Percentiles rank a stretch among this genome's conserved stretches.
Evolutionary conservation across 2,797 vertebrate species (phyloP).

Genomic region (Poeciliopsis gracilis): DNA sequence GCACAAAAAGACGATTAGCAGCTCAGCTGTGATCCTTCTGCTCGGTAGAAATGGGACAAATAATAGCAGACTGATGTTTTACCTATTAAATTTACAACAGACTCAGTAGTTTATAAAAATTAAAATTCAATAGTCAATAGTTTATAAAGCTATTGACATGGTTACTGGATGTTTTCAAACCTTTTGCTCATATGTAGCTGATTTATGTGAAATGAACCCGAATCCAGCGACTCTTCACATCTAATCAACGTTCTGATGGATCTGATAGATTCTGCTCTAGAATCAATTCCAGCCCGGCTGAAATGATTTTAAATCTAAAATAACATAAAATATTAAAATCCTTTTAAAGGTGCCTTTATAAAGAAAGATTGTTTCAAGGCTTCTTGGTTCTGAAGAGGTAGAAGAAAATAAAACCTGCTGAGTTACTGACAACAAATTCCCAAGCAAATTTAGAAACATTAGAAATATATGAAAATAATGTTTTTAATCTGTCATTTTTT

Average conservation of each 20-base stretch:
- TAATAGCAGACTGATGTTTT: not conserved
- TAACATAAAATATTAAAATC: not conserved
- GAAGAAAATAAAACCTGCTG: not conserved
- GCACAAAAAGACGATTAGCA: conserved; percentile 6
- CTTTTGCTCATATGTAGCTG: not conserved
- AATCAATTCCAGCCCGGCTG: not conserved
- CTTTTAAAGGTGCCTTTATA: not conserved
- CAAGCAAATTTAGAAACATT: not conserved
- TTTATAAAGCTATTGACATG: not conserved
- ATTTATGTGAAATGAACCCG: not conserved
- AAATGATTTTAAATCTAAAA: not conserved
- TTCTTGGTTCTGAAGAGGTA: not conserved
- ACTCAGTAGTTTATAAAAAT: too few relatives aligned
- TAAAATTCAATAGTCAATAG: too few relatives aligned
- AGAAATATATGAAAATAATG: not conserved
- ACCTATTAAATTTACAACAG: not conserved
- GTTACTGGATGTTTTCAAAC: not conserved
- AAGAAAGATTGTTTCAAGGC: not conserved
- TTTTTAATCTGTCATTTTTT: not conserved
- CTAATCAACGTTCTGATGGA: not conserved
- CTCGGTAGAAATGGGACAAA: not conserved
- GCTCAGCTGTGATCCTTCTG: not conserved
- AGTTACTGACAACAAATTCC: not conserved
- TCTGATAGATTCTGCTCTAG: not conserved
- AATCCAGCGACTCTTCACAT: not conserved